A percentile compares a stretch with the other conserved stretches of the same genome.
phyloP scores from a whole-genome alignment of 2,888 invertebrate genomes.

The Automeris io region DNA sequence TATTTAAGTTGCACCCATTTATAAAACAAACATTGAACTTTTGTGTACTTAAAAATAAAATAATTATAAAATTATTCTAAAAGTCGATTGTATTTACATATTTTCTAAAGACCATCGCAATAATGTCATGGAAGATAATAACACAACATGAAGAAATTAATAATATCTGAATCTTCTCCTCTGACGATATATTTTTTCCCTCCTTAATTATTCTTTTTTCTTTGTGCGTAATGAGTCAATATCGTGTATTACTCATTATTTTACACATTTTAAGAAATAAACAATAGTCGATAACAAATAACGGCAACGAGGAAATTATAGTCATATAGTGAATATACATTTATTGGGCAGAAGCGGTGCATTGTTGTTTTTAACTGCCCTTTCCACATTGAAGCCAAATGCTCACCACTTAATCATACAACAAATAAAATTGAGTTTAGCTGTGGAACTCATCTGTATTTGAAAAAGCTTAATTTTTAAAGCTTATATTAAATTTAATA shows the following conservation, averaged over 20 bases:
- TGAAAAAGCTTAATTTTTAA: too few species aligned
- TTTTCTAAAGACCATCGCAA: background rate
- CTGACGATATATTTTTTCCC: conserved; percentile 2
- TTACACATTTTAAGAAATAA: too few species aligned
- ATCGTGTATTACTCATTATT: background rate
- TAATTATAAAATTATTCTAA: conserved; percentile 4
- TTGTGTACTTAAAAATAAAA: conserved; percentile 5
- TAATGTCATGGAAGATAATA: conserved; percentile 4
- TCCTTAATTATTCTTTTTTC: background rate
- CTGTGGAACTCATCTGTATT: too few species aligned
- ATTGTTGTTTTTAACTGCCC: too few species aligned
- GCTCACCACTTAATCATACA: too few species aligned
- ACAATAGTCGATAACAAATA: too few species aligned
- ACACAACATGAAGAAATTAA: conserved; percentile 8
- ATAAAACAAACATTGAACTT: conserved; percentile 16
- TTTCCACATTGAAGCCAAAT: too few species aligned
- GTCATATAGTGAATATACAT: too few species aligned
- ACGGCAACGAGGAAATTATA: too few species aligned
- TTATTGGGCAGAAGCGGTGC: too few species aligned
- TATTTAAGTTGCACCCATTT: conserved; percentile 25
- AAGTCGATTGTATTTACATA: background rate
- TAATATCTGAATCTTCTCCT: conserved; percentile 4
- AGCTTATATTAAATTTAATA: too few species aligned
- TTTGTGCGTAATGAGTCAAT: background rate
- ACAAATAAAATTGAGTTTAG: too few species aligned